Base-by-base conservation (phyloP, 2,888 invertebrate species). In the Nezara viridula region DNA sequence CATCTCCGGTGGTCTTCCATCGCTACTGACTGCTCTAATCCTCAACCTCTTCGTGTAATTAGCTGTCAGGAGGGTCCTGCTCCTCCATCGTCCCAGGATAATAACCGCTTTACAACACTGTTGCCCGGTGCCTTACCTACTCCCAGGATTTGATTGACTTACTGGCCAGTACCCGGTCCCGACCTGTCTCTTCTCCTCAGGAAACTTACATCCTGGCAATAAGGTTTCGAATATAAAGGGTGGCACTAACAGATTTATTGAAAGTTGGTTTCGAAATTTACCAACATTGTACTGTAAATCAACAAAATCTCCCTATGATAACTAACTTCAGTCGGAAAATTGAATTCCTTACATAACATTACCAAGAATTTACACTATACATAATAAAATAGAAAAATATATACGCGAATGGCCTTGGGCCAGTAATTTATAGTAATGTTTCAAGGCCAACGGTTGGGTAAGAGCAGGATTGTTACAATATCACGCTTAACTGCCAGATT, bases 31-130 rank as follows among this genome's bases (percentile, higher is more conserved):
- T 24, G 12, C 3, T 4, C 44, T 81, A 81, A 81, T 81, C 81
- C 81, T 81, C 66, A 27, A 37, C 81, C 44, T 44, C 81, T 81
- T 40, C n/a, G 44, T 81, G 44, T 81, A 81, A 81, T 81, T 81
- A 81, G 81, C 81, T 81, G 81, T 81, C 81, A 81, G 16, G 44
- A 32, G 44, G 44, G 81, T 81, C 44, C 44, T 44, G 81, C 81
- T 81, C 44, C 81, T 81, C 44, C 44, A 44, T 44, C 40, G 19
- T 21, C n/a, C 7, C 4, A 44, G 81, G 81, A 81, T 81, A 81
- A 81, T 81, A 81, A 81, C 81, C 44, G 81, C 81, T 47, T 44
- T 47, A 40, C 81, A 44, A 81, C 81, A 81, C 12, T 44, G 81
- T 81, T 81, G 40, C 21, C 44, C 81, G 24, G 81, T 77, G 81